Evolutionary conservation across 1,140 invertebrate species (phyloP).

Genomic region (Phymorhynchus buccinoides): DNA sequence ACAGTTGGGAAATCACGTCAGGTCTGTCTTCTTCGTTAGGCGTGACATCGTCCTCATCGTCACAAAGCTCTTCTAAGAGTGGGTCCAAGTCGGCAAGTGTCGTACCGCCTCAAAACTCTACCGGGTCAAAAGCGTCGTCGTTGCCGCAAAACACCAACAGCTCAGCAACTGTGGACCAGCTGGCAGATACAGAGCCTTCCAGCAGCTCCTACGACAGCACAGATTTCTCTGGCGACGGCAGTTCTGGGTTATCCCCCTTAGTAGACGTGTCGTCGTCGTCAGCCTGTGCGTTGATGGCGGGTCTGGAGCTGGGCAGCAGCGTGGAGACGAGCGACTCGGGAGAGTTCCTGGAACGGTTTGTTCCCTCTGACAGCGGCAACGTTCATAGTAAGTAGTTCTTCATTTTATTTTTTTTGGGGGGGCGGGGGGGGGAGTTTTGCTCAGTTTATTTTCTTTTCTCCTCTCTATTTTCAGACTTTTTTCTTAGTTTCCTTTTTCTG

Average conservation of each 20-base stretch:
- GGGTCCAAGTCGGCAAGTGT: not conserved
- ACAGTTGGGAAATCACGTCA: not conserved
- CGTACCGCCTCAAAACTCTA: no score
- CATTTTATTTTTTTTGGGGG: not conserved
- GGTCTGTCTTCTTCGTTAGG: not conserved
- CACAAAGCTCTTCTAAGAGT: not conserved
- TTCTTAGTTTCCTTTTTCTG: not conserved
- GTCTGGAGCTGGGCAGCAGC: constrained; percentile 26
- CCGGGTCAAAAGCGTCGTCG: no score
- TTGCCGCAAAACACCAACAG: not conserved
- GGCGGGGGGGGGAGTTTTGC: no score
- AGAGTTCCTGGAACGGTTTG: constrained; percentile 27
- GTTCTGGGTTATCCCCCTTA: constrained; percentile 8
- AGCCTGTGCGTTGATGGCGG: constrained; percentile 6
- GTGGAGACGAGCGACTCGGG: constrained; percentile 21
- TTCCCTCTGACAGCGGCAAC: not conserved
- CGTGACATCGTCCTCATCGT: not conserved
- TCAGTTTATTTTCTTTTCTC: not conserved
- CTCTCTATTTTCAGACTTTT: not conserved
- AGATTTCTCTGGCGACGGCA: constrained; percentile 4
- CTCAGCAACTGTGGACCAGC: constrained; percentile 5
- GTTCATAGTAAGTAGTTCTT: constrained; percentile 25
- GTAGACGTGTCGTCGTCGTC: constrained; percentile 25
- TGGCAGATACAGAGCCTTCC: not conserved
- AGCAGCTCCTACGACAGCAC: constrained; percentile 1